Evolutionary conservation across 2,113 vertebrate genomes (phyloP).

Genomic region (Choloepus hoffmanni): DNA sequence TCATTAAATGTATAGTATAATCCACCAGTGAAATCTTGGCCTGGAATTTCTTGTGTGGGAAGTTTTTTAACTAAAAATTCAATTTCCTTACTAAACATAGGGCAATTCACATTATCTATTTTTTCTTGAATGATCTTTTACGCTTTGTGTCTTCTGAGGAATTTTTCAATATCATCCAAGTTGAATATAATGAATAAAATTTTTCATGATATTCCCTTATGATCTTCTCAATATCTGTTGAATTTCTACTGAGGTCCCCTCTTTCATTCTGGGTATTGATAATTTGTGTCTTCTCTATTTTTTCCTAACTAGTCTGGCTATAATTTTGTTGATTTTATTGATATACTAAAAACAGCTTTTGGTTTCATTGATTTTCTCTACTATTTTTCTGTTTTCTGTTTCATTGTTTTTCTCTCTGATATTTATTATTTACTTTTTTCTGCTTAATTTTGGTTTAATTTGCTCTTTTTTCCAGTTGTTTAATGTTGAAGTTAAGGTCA

Average conservation of each 20-base stretch:
- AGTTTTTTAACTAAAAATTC: background rate
- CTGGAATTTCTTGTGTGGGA: background rate
- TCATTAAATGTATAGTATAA: background rate
- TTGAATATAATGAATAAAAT: conserved; percentile 48
- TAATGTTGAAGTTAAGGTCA: too few relatives aligned
- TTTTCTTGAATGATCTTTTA: conserved; percentile 38
- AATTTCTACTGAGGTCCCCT: background rate
- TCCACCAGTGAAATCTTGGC: background rate
- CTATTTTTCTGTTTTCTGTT: background rate
- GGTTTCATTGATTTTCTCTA: conserved; percentile 42
- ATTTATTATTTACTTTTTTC: too few relatives aligned
- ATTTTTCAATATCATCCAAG: conserved; percentile 19
- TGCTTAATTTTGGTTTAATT: too few relatives aligned
- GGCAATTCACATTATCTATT: background rate
- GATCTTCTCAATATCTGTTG: conserved; percentile 27
- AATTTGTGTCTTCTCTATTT: background rate
- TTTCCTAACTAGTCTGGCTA: too few relatives aligned
- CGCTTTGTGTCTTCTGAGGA: conserved; percentile 6
- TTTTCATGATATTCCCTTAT: background rate
- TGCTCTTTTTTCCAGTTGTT: too few relatives aligned
- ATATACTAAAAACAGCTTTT: background rate
- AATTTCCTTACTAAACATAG: background rate
- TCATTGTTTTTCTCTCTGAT: background rate
- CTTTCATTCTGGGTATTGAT: conserved; percentile 31
- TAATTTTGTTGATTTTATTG: background rate